Evolutionary conservation across 2,113 vertebrate genomes (phyloP), one percentile per base, ranked within the genome.

Genomic region (Nipponia nippon): DNA sequence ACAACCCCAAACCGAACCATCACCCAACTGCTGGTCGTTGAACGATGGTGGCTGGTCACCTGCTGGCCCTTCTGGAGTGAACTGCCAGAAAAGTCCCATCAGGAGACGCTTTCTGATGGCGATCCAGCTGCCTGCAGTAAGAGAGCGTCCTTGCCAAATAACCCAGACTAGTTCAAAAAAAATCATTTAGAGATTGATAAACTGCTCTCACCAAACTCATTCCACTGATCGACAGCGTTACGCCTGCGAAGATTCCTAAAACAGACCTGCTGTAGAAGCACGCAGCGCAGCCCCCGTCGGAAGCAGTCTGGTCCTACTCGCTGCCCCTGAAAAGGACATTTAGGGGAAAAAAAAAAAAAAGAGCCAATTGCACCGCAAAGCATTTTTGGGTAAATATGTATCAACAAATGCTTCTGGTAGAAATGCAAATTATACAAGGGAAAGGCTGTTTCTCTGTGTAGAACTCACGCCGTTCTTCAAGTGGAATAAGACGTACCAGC

Each of bases 21-120:
- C 29, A 3, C 49, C 65, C 65, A 20, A 4, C 4, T 2, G 21
- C 73, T 36, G 58, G 23, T 8, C 0, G 0, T 7, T 42, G 27
- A 20, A 13, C 0, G 6, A 8, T 1, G 18, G 76, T 5, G 19
- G 32, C 47, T 50, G n/a, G 27, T 42, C 19, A 36, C 47, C 70
- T 17, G 0, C 47, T 4, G 23, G 11, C 8, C 30, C 42, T 29
- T 61, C 36, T 9, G 38, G 50, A 19, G 44, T 5, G 9, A 23
- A 10, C 9, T 13, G 34, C 50, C n/a, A 15, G 46, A 19, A 11
- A 14, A 26, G 29, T 27, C 18, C 22, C 36, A 21, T 10, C 77
- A 76, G 70, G 40, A 44, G n/a, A 55, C 30, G 2, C 59, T 34
- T 32, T 22, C 38, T 17, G 10, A 17, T 5, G 36, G 78, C 16